Base-by-base conservation (phyloP, 1,140 invertebrate genomes). In the Sitodiplosis mosellana region DNA sequence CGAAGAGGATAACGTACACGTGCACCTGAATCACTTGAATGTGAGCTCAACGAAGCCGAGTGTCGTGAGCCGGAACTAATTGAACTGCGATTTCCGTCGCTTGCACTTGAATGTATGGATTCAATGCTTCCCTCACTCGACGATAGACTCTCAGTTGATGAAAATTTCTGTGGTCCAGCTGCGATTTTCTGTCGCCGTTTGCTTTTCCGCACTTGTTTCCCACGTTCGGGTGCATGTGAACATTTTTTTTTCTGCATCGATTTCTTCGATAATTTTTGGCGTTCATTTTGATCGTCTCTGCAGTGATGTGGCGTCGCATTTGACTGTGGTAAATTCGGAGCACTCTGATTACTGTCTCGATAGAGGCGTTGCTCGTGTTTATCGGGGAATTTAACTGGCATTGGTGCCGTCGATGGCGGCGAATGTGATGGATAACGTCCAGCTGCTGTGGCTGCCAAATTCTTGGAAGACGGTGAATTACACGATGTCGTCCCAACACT, bases 81-180 rank as follows among this genome's bases (percentile, higher is more conserved):
- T 20, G 80, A 84, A 52, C 81, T 84, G 48, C 82, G 70, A 56
- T 85, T 84, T 4, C 81, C 81, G 63, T 85, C 82, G 55, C 82
- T 86, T 21, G 81, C 86, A 57, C 80, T 85, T 63, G 81, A 85
- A 22, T 81, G 70, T 27, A 87, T 63, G 14, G 82, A 85, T 57
- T 87, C 83, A 78, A 87, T 81, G 61, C 83, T 87, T 10, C 81
- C 83, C 20, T 81, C 80, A 57, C 81, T 84, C 2, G 81, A 86
- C 10, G 82, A 81, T 73, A 88, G 84, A 57, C 82, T 85, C 59
- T 88, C 85, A 2, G 81, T 83, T 56, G 83, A 87, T 1, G 81
- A 86, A 59, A 83, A 87, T 48, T 85, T 84, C 46, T 73, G 54
- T 2, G 0, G 41, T 4, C 20, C 43, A 54, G 49, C 63, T 64